These are phyloP conservation scores for Abramis brama DNA, from an alignment of 2,113 vertebrate genomes.

Conservation along the genomic window DNA sequence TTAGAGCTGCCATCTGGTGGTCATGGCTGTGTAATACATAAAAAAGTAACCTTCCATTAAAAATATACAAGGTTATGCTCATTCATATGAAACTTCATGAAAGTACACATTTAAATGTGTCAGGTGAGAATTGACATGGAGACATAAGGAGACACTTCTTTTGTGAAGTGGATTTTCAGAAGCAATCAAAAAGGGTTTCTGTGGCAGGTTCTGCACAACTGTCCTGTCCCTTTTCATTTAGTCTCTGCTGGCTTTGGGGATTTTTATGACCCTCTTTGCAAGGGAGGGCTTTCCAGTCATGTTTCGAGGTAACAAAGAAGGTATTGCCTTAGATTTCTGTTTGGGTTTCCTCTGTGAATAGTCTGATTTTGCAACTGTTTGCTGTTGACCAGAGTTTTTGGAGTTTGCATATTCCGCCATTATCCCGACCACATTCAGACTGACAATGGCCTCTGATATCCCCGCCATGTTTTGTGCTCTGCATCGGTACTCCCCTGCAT, in stretches of 20 bases:
- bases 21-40: not conserved
- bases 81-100: not conserved
- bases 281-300: not conserved
- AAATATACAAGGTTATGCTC: not conserved
- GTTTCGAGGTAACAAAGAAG: not conserved
- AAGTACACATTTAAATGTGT: not conserved
- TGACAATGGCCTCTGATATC: constrained; percentile 85
- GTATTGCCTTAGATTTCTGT: not conserved
- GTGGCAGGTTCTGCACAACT: not conserved
- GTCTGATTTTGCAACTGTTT: constrained; percentile 45
- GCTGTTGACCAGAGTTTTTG: constrained; percentile 53
- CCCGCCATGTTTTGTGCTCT: constrained; percentile 91
- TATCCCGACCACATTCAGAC: constrained; percentile 83
- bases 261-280: constrained; percentile 6
- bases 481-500: constrained; percentile 92
- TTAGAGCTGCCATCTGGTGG: constrained; percentile 35
- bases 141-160: not conserved
- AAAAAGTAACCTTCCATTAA: not conserved
- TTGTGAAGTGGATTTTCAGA: constrained; percentile 16
- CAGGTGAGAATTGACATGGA: constrained; percentile 7
- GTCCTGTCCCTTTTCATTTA: constrained; percentile 32
- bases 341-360: constrained; percentile 26
- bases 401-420: constrained; percentile 63
- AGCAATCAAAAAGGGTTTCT: not conserved
- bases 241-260: constrained; percentile 22